A percentile compares a stretch with the other conserved stretches of the same genome.
These are phyloP conservation scores for Nomada goodeniana DNA, from an alignment of 2,888 invertebrate genomes.

Conservation along the genomic window DNA sequence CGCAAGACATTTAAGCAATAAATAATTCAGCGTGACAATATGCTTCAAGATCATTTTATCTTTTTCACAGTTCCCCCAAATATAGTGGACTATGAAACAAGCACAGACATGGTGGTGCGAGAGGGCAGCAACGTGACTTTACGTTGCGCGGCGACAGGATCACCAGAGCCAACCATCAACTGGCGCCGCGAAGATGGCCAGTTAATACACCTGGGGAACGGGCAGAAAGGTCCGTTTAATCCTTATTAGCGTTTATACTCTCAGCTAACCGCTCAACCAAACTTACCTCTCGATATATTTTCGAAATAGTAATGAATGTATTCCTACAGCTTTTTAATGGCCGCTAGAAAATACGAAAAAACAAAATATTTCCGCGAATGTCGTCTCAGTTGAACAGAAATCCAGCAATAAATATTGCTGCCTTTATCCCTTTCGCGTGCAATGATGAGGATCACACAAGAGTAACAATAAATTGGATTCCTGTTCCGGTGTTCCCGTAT, in stretches of 20 bases:
- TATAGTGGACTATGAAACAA: conserved; percentile 93
- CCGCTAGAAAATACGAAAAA: not conserved
- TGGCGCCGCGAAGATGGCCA: conserved; percentile 94
- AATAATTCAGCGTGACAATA: not conserved
- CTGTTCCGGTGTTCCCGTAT: too few species aligned
- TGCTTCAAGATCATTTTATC: not conserved
- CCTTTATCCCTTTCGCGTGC: too few species aligned
- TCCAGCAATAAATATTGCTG: not conserved
- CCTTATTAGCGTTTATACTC: not conserved
- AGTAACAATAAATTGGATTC: too few species aligned
- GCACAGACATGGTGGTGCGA: conserved; percentile 93
- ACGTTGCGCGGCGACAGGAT: conserved; percentile 94
- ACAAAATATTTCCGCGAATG: not conserved
- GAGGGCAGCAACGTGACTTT: conserved; percentile 95
- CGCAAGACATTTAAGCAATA: not conserved
- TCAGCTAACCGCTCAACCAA: not conserved
- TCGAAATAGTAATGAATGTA: not conserved
- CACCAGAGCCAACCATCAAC: conserved; percentile 90
- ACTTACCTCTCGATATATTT: not conserved
- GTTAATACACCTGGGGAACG: conserved; percentile 89
- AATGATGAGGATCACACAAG: too few species aligned
- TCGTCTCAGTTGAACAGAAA: not conserved
- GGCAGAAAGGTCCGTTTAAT: conserved; percentile 87
- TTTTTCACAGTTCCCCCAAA: conserved; percentile 90
- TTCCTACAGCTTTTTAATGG: not conserved